phyloP scores from a whole-genome alignment of 2,888 invertebrate genomes.

The Mechanitis mazaeus region DNA sequence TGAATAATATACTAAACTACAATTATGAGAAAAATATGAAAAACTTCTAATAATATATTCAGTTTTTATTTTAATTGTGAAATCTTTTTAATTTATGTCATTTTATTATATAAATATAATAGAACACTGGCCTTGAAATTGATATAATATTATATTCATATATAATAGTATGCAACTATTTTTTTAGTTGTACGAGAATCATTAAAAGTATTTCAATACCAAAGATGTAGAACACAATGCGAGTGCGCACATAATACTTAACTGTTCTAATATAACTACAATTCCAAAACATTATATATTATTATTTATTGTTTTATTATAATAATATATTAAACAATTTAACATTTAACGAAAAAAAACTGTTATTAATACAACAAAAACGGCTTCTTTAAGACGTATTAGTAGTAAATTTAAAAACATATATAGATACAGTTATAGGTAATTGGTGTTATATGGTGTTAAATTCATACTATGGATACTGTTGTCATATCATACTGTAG shows the following conservation, averaged over 20 bases:
- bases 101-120: not conserved
- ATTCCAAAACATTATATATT: too few relatives aligned
- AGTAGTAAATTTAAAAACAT: too few relatives aligned
- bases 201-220: constrained; percentile 6
- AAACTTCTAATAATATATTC: not conserved
- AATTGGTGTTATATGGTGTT: too few relatives aligned
- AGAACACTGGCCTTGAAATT: not conserved
- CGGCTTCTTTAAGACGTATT: too few relatives aligned
- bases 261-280: not conserved
- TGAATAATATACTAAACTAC: not conserved
- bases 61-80: not conserved
- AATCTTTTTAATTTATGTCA: not conserved
- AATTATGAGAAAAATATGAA: not conserved
- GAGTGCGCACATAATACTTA: not conserved
- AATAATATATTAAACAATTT: too few relatives aligned
- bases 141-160: not conserved
- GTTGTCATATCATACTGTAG: too few relatives aligned
- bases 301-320: too few relatives aligned
- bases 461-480: too few relatives aligned
- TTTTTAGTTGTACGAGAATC: not conserved
- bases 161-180: not conserved
- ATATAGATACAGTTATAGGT: too few relatives aligned
- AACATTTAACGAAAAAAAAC: too few relatives aligned
- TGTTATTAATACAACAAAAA: too few relatives aligned
- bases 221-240: constrained; percentile 1